phyloP scores from a whole-genome alignment of 30 jellyfish, hydroid and myxozoan species.

The Turritopsis dohrnii region DNA sequence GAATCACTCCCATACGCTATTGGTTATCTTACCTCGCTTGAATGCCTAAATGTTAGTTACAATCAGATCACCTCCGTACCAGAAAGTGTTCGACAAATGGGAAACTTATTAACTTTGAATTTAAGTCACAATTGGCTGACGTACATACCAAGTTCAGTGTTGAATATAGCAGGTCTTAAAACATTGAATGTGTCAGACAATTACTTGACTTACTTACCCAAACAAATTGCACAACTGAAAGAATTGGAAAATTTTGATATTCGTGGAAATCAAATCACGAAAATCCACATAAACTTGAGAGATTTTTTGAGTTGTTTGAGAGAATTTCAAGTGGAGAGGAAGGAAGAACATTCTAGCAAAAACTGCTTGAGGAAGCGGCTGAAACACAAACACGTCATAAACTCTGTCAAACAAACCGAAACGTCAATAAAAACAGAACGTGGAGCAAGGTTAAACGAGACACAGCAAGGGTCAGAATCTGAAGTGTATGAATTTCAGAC shows the following conservation, averaged over 20 bases:
- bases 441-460: neutral
- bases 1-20: conserved; percentile 22
- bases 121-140: neutral
- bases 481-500: neutral
- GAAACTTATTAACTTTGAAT: neutral
- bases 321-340: neutral
- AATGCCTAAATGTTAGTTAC: neutral
- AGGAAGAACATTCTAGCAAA: neutral
- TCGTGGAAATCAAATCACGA: conserved; percentile 2
- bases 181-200: neutral
- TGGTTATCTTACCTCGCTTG: neutral
- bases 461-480: neutral
- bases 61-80: neutral
- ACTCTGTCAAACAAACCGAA: neutral
- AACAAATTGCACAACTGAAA: neutral
- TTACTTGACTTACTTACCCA: conserved; percentile 3
- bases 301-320: neutral
- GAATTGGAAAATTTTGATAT: neutral
- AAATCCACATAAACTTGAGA: neutral
- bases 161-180: neutral
- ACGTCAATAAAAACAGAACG: neutral
- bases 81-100: neutral
- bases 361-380: neutral
- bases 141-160: neutral
- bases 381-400: neutral